A percentile compares a stretch with the other conserved stretches of the same genome.
These are phyloP conservation scores for Coreius guichenoti DNA, from an alignment of 2,797 vertebrate genomes.

Conservation along the genomic window DNA sequence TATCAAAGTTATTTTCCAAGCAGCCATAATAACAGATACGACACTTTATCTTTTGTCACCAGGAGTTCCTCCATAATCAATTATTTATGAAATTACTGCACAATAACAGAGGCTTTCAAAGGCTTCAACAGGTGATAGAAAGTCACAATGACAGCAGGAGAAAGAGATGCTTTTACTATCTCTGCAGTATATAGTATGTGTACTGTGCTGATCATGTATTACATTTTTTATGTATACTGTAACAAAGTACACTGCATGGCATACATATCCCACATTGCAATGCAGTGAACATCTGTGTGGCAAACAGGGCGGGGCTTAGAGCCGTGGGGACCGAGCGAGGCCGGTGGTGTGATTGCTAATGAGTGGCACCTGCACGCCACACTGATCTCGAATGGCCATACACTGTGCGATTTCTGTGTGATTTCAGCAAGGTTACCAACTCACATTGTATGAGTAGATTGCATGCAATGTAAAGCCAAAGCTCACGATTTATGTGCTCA, in stretches of 20 bases:
- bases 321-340: too few species aligned
- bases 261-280: neutral
- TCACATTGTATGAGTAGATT: too few species aligned
- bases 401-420: too few species aligned
- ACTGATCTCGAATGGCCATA: too few species aligned
- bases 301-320: too few species aligned
- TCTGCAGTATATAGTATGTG: neutral
- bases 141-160: neutral
- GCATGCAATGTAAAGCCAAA: too few species aligned
- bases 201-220: neutral
- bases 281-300: neutral
- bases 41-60: conserved; percentile 38
- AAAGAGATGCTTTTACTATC: neutral
- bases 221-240: neutral
- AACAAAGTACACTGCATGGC: neutral
- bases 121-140: conserved; percentile 39
- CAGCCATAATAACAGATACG: conserved; percentile 43
- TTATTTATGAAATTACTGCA: conserved; percentile 56
- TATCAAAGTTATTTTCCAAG: conserved; percentile 26
- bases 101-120: conserved; percentile 45
- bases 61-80: conserved; percentile 45
- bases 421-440: too few species aligned
- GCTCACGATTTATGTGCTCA: too few species aligned
- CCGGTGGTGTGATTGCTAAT: too few species aligned
- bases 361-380: too few species aligned